Base-by-base conservation (phyloP, 2,797 vertebrate genomes). In the Etheostoma perlongum region DNA sequence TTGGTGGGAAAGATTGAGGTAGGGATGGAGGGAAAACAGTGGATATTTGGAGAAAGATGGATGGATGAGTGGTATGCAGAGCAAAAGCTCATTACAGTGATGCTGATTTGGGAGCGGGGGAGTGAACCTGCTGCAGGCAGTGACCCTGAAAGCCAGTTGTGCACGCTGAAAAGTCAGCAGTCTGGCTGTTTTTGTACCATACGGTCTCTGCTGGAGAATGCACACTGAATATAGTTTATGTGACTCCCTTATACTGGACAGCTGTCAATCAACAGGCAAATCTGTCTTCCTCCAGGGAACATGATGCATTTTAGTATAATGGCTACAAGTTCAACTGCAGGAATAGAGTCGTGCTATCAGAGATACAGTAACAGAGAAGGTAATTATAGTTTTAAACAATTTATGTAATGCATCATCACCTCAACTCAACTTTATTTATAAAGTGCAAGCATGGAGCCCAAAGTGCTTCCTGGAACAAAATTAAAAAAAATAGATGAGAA, bases 71-170 rank as follows among this genome's bases (percentile, higher is more conserved):
- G 48, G 10, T 40, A 47, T 59, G 58, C 40, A 47, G 62, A 78
- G 57, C 64, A 54, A 67, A 62, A 72, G 68, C 80, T 88, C 78
- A 81, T 86, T 86, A 86, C 16, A 9, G 42, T 14, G 78, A 77
- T 74, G 52, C 66, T 82, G 83, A 76, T 86, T 72, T 76, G 61
- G 66, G 72, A 76, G 11, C 68, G 61, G 3, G 60, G 36, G 70
- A 79, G 81, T 79, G 47, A 3, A 47, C 59, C 23, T 11, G 57
- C 76, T 72, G 47, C 23, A 65, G 70, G 85, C 67, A 5, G 48
- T 79, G 85, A 89, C 82, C 85, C 80, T 79, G 79, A 72, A 59
- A 62, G 51, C 21, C 16, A 47, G 44, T 49, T 30, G 25, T 47
- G 46, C 51, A 42, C 9, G 59, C 48, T 57, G 57, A 74, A 21